These are phyloP conservation scores for Oreonectes daqikongensis DNA, from an alignment of 2,797 vertebrate species.

Conservation along the genomic window DNA sequence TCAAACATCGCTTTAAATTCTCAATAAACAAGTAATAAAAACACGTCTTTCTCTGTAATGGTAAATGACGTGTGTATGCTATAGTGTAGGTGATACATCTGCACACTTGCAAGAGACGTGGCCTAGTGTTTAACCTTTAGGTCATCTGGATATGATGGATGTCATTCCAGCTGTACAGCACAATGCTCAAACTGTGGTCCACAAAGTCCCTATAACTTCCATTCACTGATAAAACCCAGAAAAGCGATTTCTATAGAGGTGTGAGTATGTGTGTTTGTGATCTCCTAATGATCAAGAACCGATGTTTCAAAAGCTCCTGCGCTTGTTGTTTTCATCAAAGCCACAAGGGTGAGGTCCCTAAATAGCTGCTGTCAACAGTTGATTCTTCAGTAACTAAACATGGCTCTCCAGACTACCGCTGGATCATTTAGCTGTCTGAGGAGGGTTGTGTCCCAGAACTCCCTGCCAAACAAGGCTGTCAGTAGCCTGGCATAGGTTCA, in stretches of 20 bases:
- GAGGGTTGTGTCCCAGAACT: constrained; percentile 47
- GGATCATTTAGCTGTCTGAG: constrained; percentile 46
- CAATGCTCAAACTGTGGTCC: constrained; percentile 24
- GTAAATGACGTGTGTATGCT: too few species aligned
- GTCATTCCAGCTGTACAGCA: constrained; percentile 43
- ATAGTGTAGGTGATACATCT: too few species aligned
- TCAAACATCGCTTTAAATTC: constrained; percentile 26
- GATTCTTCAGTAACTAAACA: constrained; percentile 52
- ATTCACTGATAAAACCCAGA: neutral
- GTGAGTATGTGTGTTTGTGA: constrained; percentile 3
- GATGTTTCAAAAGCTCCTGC: constrained; percentile 23
- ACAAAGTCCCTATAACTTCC: neutral
- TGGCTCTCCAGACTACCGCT: constrained; percentile 32
- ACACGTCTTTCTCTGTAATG: neutral
- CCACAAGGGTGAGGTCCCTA: constrained; percentile 44
- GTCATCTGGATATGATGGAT: constrained; percentile 29
- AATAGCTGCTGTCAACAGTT: constrained; percentile 58
- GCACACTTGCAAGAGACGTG: constrained; percentile 6
- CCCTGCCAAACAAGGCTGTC: constrained; percentile 53
- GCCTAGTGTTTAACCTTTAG: neutral
- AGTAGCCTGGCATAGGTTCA: constrained; percentile 46
- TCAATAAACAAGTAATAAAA: constrained; percentile 36
- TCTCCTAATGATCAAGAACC: constrained; percentile 23
- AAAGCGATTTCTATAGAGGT: neutral
- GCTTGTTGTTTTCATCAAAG: constrained; percentile 47